phyloP scores from a whole-genome alignment of 2,797 vertebrate genomes.

The Rhincodon typus region DNA sequence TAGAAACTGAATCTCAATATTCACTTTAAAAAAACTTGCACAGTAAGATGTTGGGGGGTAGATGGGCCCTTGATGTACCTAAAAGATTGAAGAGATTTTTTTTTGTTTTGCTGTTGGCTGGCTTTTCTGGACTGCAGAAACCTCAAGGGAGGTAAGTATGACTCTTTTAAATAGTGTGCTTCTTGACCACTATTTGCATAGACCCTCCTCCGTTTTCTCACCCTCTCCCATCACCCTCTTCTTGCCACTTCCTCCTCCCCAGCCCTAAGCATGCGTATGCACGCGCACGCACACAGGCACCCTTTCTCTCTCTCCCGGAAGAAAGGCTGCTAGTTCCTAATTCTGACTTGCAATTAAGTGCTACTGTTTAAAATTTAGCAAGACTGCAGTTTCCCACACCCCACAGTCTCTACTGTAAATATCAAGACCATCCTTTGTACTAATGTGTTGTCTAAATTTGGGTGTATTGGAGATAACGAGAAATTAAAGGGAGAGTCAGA shows the following conservation, averaged over 20 bases:
- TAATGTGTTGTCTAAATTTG: background rate
- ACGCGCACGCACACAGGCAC: too few relatives aligned
- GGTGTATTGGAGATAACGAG: background rate
- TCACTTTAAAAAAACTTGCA: too few relatives aligned
- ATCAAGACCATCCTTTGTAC: background rate
- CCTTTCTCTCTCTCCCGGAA: background rate
- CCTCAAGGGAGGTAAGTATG: background rate
- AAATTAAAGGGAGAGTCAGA: slow-evolving; percentile 38
- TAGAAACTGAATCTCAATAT: background rate
- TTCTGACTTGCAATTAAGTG: background rate
- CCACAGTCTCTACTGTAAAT: background rate
- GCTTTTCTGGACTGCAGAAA: background rate
- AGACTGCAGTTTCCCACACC: background rate
- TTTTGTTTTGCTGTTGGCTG: background rate
- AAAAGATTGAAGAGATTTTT: background rate
- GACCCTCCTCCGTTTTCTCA: too few relatives aligned
- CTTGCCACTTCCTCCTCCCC: too few relatives aligned
- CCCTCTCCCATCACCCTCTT: background rate
- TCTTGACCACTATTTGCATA: background rate
- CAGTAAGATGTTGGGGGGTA: too few relatives aligned
- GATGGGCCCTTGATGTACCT: background rate
- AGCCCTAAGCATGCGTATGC: too few relatives aligned
- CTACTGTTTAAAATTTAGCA: background rate
- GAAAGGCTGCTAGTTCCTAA: too few relatives aligned
- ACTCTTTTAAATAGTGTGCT: background rate